Base-by-base conservation (phyloP, 2,113 vertebrate species). In the Diadophis punctatus region DNA sequence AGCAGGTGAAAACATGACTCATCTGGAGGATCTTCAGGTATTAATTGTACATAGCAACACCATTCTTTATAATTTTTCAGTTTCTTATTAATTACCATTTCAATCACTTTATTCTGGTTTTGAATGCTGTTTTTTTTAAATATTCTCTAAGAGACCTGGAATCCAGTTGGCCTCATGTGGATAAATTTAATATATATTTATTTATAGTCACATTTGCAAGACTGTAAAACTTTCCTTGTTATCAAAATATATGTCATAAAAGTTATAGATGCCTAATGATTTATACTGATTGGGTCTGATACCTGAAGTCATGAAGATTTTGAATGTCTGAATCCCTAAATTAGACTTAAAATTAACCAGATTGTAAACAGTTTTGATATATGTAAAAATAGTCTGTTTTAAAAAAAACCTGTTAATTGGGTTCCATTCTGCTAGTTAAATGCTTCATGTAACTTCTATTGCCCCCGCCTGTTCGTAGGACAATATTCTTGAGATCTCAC, bases 191-290 rank as follows among this genome's bases (percentile, higher is more conserved):
- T 68, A 68, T 68, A 68, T 68, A 68, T 52, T 34, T 52, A 34
- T 43, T 48, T n/a, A 96, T 95, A 96, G 95, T 86, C 92, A 95
- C 80, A 96, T 96, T 92, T 96, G 90, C 91, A 93, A 96, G 92
- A 93, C 93, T 6, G 91, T 85, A 91, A 92, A 96, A 96, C 86
- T 94, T 93, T 22, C 52, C 90, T 56, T 53, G 92, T 90, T 91
- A 89, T 86, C 53, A 92, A 95, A 60, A 86, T 48, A 4, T 0
- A 39, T 3, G 1, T 51, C 90, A 91, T 63, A 68, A 89, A 86
- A 84, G 3, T 74, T 90, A 89, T 27, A 34, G 25, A 0, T 1
- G 0, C 34, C 27, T 51, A 46, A 34, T 1, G 34, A 93, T 90
- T 91, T 90, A 11, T 39, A 22, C 86, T 58, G 51, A 94, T 0